phyloP scores from a whole-genome alignment of 2,113 vertebrate genomes.

The Odontesthes bonariensis region DNA sequence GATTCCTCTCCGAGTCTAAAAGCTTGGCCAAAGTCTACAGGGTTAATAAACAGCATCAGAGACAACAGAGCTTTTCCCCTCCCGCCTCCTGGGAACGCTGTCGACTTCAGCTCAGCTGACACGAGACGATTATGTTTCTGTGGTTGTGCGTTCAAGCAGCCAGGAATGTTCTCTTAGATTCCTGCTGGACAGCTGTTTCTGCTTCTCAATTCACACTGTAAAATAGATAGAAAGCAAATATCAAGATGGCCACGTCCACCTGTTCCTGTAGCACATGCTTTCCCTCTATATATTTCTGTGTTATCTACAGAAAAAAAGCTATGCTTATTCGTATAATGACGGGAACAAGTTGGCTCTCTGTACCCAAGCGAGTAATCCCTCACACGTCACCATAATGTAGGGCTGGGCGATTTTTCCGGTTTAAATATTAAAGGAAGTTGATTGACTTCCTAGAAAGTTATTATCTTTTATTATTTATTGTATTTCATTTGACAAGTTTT shows the following conservation, averaged over 20 bases:
- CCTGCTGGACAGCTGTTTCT: constrained; percentile 35
- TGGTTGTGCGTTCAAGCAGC: not conserved
- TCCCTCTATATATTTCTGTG: too few species aligned
- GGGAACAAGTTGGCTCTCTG: too few species aligned
- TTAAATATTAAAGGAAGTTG: too few species aligned
- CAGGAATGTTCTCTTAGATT: constrained; percentile 14
- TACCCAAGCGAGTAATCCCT: constrained; percentile 55
- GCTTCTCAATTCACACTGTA: not conserved
- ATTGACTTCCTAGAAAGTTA: too few species aligned
- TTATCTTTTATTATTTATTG: too few species aligned
- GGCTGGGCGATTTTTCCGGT: too few species aligned
- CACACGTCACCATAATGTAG: constrained; percentile 35
- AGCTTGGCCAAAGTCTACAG: not conserved
- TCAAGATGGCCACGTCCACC: not conserved
- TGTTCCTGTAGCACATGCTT: too few species aligned
- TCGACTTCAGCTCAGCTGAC: constrained; percentile 1
- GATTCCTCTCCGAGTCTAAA: not conserved
- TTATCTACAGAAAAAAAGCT: not conserved
- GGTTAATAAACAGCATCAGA: constrained; percentile 40
- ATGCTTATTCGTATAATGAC: too few species aligned
- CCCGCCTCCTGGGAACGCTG: constrained; percentile 12
- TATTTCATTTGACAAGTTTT: too few species aligned
- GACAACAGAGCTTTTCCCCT: not conserved
- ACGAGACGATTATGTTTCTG: constrained; percentile 13
- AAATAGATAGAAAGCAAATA: constrained; percentile 23